Evolutionary conservation across 2,797 vertebrate species (phyloP), one percentile per base, ranked within the genome.

Genomic region (Sandelia bainsii): DNA sequence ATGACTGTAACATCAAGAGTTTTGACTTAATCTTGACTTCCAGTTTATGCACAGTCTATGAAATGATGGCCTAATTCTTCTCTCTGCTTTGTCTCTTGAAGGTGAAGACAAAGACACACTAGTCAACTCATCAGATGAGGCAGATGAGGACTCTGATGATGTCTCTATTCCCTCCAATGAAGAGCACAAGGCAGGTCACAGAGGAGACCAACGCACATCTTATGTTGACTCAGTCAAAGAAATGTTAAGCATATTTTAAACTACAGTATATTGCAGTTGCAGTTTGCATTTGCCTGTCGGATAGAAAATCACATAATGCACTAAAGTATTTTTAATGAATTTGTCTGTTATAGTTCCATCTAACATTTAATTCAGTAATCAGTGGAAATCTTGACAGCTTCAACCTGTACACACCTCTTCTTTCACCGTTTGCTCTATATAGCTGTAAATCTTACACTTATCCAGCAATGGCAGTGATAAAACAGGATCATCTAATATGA

Each of bases 121-220:
- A 54, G 91, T 94, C 50, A 94, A 93, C 79, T 94, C 94, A 73
- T 95, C 95, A 29, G 95, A 96, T 42, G 95, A 95, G 19, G 97
- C 95, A 29, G 95, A 96, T 42, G 95, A 95, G 19, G 97, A 97
- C 54, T 95, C 96, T 0, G 96, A 97, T 79, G 93, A 95, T 77
- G 93, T 93, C 78, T 95, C 95, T 9, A 79, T 94, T 82, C 94
- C 95, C 44, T 92, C 96, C 80, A 97, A 95, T 1, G 97, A 98
- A 58, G 96, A 96, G 84, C 96, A 96, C 91, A 99, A 99, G 96
- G 97, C 98, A 71, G 45, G n/a, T 7, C 16, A 11, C 45, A 2
- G 10, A 20, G 2, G 20, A 20, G 46, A 8, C 10, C 0, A 45
- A 42, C 12, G 29, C n/a, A 25, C 50, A 32, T n/a, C 5, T 20